These are phyloP conservation scores for Parapristionchus giblindavisi DNA, from an alignment of 2,888 invertebrate species.

Conservation along the genomic window DNA sequence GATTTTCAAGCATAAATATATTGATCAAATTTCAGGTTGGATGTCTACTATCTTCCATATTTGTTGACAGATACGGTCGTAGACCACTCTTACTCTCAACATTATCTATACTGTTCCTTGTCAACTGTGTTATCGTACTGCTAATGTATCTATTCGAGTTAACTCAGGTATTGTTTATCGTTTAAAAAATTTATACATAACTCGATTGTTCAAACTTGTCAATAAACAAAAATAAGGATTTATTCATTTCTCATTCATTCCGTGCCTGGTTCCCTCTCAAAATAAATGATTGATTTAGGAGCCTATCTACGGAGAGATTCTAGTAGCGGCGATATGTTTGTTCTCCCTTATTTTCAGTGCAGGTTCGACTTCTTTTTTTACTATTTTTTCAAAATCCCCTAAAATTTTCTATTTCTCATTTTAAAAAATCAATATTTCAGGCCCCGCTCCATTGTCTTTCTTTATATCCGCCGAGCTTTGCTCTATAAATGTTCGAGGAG, in stretches of 20 bases:
- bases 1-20: neutral
- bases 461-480: slow-evolving; percentile 32
- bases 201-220: no score
- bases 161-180: neutral
- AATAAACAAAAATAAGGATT: neutral
- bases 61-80: slow-evolving; percentile 28
- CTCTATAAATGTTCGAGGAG: neutral
- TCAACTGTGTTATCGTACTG: neutral
- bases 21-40: neutral
- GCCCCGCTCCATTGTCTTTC: slow-evolving; percentile 16
- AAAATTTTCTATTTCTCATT: neutral
- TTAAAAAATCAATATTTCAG: no score
- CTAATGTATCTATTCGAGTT: slow-evolving; percentile 20
- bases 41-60: slow-evolving; percentile 26
- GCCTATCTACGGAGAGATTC: slow-evolving; percentile 9
- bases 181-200: neutral
- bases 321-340: slow-evolving; percentile 10
- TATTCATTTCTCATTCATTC: neutral
- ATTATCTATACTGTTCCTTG: neutral
- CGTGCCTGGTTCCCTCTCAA: neutral
- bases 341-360: slow-evolving; percentile 13
- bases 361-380: neutral
- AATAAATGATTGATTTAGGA: neutral
- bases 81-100: slow-evolving; percentile 25
- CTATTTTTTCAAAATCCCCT: neutral